Evolutionary conservation across 2,113 vertebrate genomes (phyloP).

Genomic region (Chlorocebus sabaeus): DNA sequence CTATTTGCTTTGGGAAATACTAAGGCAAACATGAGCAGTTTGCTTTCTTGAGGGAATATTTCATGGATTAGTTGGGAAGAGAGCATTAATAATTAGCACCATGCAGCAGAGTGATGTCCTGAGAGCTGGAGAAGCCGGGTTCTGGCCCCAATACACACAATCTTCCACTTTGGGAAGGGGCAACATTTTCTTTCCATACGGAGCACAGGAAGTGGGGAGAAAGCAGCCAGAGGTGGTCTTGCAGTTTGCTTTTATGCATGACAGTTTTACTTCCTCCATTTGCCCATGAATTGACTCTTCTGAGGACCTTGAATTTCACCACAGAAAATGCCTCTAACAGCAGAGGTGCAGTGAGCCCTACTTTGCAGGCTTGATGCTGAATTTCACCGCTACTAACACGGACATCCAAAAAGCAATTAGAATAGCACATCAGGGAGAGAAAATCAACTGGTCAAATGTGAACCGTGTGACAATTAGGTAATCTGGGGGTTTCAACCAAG

Average conservation of each 20-base stretch:
- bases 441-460: not conserved
- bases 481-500: constrained; percentile 45
- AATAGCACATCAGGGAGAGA: not conserved
- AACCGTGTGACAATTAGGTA: constrained; percentile 3
- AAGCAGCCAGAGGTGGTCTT: not conserved
- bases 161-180: not conserved
- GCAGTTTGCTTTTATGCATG: not conserved
- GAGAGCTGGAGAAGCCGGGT: not conserved
- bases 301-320: not conserved
- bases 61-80: not conserved
- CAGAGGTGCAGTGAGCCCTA: not conserved
- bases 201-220: not conserved
- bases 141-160: fast-evolving
- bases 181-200: not conserved
- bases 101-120: not conserved
- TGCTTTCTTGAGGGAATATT: not conserved
- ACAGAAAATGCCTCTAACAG: not conserved
- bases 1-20: not conserved
- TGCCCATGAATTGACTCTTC: not conserved
- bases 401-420: not conserved
- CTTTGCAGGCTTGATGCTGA: not conserved
- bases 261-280: not conserved
- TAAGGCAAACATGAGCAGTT: not conserved
- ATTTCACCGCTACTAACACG: not conserved
- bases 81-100: not conserved